Conservation (phyloP, 2,888 invertebrate species). For the Drosophila greeni region DNA sequence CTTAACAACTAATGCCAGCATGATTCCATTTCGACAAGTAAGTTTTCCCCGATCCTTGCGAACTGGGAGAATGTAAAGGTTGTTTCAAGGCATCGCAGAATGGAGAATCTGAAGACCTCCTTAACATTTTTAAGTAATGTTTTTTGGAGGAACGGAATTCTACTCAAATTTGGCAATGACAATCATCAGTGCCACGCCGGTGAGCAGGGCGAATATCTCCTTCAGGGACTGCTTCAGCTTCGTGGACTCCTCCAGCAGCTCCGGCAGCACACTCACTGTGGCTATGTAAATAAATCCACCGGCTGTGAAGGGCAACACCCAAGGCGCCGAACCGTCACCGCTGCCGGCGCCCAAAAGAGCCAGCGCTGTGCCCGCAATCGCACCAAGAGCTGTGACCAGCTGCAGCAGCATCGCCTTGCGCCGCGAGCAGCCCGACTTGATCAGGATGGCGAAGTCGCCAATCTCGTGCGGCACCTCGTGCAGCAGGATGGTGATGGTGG, state of each 20-base stretch:
- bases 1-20: constrained; percentile 4
- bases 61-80: constrained; percentile 4
- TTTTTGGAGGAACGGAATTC: not conserved
- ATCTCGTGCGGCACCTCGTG: constrained; percentile 99
- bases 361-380: constrained; percentile 93
- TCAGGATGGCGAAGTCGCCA: constrained; percentile 98
- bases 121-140: constrained; percentile 1
- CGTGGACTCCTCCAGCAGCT: constrained; percentile 92
- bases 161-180: constrained; percentile 86
- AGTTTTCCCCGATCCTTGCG: not conserved
- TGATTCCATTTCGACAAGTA: constrained; percentile 1
- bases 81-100: not conserved
- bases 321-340: constrained; percentile 83
- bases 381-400: constrained; percentile 95
- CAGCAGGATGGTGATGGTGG: constrained; percentile 96
- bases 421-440: constrained; percentile 96
- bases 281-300: constrained; percentile 99
- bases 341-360: constrained; percentile 89
- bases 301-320: constrained; percentile 98
- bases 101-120: not conserved
- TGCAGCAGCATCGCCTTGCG: constrained; percentile 97
- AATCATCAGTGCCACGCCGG: constrained; percentile 97
- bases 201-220: constrained; percentile 92
- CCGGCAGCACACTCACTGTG: constrained; percentile 98
- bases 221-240: constrained; percentile 92